Percentiles rank a stretch among this genome's conserved stretches.
phyloP scores from a whole-genome alignment of 2,888 invertebrate genomes.

The Unio delphinus region DNA sequence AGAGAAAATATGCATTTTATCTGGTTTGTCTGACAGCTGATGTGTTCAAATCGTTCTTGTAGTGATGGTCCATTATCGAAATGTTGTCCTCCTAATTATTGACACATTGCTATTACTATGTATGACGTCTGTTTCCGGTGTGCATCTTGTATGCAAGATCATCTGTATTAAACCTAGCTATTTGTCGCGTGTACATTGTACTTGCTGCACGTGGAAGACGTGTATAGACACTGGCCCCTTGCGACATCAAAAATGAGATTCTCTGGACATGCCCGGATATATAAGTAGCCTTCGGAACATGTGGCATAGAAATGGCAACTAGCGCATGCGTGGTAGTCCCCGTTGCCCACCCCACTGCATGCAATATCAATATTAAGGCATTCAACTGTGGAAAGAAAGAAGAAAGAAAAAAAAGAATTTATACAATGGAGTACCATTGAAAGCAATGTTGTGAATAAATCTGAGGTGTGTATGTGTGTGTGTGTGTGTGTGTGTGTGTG shows the following conservation, averaged over 20 bases:
- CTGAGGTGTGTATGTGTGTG: too few relatives aligned
- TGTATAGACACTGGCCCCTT: constrained; percentile 39
- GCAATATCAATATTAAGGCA: constrained; percentile 36
- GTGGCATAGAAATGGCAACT: constrained; percentile 51
- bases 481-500: too few relatives aligned
- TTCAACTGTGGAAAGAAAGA: constrained; percentile 16
- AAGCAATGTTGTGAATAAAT: too few relatives aligned
- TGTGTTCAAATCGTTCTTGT: too few relatives aligned
- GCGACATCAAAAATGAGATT: constrained; percentile 42
- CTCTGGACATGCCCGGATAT: constrained; percentile 50
- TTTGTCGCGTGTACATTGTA: too few relatives aligned
- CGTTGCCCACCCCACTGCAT: constrained; percentile 35
- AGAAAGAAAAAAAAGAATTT: not conserved
- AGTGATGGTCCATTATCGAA: not conserved
- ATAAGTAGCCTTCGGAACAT: constrained; percentile 48
- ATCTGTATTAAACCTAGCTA: too few relatives aligned
- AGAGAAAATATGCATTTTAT: too few relatives aligned
- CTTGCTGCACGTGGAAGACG: constrained; percentile 34
- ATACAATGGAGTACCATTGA: too few relatives aligned
- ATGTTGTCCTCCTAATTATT: not conserved
- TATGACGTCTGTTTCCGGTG: too few relatives aligned
- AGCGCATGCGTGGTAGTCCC: constrained; percentile 51
- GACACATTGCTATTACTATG: too few relatives aligned
- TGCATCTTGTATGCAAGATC: too few relatives aligned
- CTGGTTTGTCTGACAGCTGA: too few relatives aligned